Evolutionary conservation across 2,797 vertebrate genomes (phyloP).

Genomic region (Paratrypauchen microcephalus): DNA sequence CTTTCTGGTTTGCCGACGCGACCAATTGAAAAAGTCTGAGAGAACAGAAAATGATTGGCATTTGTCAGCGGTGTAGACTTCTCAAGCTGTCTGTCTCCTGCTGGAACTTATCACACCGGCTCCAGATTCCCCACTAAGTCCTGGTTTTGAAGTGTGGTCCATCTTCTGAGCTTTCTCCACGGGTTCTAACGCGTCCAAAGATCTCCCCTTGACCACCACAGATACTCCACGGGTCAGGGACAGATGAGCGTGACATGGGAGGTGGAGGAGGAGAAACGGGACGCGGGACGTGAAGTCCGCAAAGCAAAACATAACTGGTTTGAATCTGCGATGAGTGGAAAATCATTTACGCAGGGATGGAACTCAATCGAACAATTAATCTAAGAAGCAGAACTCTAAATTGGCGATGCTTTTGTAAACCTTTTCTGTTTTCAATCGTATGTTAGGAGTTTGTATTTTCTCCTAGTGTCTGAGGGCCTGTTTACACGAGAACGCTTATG

Average conservation of each 20-base stretch:
- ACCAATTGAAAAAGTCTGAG: too few relatives aligned
- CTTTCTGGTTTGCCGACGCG: too few relatives aligned
- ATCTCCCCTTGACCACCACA: neutral
- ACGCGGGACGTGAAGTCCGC: neutral
- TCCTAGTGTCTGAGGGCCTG: too few relatives aligned
- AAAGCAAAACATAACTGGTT: neutral
- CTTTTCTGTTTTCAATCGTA: neutral
- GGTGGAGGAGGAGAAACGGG: neutral
- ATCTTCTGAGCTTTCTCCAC: slow-evolving; percentile 30
- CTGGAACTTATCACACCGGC: neutral
- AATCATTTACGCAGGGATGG: neutral
- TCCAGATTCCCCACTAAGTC: slow-evolving; percentile 13
- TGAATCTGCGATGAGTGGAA: neutral
- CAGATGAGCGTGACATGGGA: neutral
- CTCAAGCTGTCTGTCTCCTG: neutral
- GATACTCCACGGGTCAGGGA: slow-evolving; percentile 5
- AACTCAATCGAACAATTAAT: neutral
- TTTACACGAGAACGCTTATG: too few relatives aligned
- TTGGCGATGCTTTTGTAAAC: neutral
- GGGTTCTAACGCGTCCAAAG: slow-evolving; percentile 21
- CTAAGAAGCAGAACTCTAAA: neutral
- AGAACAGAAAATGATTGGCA: too few relatives aligned
- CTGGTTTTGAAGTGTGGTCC: slow-evolving; percentile 18
- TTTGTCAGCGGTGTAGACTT: neutral
- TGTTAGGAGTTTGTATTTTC: too few relatives aligned